Evolutionary conservation across 2,797 vertebrate genomes (phyloP).

Genomic region (Aeoliscus strigatus): DNA sequence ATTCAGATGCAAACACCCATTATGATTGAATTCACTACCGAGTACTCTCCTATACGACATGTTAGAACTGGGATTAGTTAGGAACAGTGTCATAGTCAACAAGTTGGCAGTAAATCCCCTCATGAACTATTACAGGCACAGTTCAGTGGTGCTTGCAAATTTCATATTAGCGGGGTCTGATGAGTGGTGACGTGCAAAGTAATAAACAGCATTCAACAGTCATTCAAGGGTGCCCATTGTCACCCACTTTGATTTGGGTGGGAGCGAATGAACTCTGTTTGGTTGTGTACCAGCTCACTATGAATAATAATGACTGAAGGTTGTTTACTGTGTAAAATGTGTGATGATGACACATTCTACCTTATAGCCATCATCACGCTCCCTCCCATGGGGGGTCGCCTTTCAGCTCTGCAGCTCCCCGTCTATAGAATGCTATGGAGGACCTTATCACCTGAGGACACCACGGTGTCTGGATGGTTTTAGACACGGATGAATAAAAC

Average conservation of each 20-base stretch:
- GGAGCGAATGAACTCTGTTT: slow-evolving; percentile 11
- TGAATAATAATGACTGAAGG: slow-evolving; percentile 47
- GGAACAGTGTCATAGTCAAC: neutral
- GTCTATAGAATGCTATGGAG: slow-evolving; percentile 48
- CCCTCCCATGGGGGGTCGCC: slow-evolving; percentile 29
- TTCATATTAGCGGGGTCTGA: slow-evolving; percentile 2
- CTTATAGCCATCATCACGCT: too few relatives aligned
- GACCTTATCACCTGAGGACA: slow-evolving; percentile 43
- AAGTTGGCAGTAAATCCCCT: neutral
- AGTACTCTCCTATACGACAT: too few relatives aligned
- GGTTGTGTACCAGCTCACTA: slow-evolving; percentile 17
- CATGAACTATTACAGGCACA: slow-evolving; percentile 17
- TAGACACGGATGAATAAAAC: too few relatives aligned
- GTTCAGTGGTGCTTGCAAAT: slow-evolving; percentile 11
- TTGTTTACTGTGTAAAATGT: slow-evolving; percentile 41
- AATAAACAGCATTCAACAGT: slow-evolving; percentile 13
- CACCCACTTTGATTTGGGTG: slow-evolving; percentile 14
- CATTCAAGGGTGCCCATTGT: slow-evolving; percentile 17
- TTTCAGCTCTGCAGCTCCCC: too few relatives aligned
- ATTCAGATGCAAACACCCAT: too few relatives aligned
- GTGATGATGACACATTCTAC: slow-evolving; percentile 34
- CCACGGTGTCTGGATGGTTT: slow-evolving; percentile 17
- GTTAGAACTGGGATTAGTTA: too few relatives aligned
- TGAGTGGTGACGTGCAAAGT: slow-evolving; percentile 8
- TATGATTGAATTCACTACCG: too few relatives aligned